These are phyloP conservation scores for Colletes gigas DNA, from an alignment of 1,140 invertebrate genomes.

Conservation along the genomic window DNA sequence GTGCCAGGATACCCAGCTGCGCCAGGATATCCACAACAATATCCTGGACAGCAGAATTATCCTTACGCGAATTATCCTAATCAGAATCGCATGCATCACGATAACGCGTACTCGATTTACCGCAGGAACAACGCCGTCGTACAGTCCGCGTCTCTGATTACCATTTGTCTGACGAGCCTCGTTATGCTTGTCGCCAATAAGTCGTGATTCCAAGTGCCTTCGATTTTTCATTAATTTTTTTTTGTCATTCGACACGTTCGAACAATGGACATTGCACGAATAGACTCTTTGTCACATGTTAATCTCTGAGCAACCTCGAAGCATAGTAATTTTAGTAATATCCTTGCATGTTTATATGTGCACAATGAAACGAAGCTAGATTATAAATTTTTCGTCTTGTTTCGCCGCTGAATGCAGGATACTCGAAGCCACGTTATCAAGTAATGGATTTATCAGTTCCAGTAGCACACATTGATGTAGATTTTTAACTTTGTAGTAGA, in stretches of 20 bases:
- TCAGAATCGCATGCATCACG: constrained; percentile 56
- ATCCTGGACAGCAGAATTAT: constrained; percentile 56
- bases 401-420: background rate
- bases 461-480: too few species aligned
- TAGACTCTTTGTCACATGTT: background rate
- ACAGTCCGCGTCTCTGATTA: constrained; percentile 10
- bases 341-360: background rate
- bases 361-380: background rate
- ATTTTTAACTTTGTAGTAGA: background rate
- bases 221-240: background rate
- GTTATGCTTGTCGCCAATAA: constrained; percentile 19
- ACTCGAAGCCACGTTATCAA: background rate
- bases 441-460: background rate
- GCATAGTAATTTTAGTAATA: background rate
- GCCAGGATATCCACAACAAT: constrained; percentile 51
- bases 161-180: constrained; percentile 23
- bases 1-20: constrained; percentile 22
- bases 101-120: constrained; percentile 50
- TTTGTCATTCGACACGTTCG: background rate
- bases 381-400: background rate
- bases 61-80: constrained; percentile 55
- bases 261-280: background rate
- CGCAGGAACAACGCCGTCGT: constrained; percentile 19
- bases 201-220: constrained; percentile 35
- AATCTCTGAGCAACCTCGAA: background rate